These are phyloP conservation scores for Chlamydotis undulata DNA, from an alignment of 2,113 vertebrate genomes.

Conservation along the genomic window DNA sequence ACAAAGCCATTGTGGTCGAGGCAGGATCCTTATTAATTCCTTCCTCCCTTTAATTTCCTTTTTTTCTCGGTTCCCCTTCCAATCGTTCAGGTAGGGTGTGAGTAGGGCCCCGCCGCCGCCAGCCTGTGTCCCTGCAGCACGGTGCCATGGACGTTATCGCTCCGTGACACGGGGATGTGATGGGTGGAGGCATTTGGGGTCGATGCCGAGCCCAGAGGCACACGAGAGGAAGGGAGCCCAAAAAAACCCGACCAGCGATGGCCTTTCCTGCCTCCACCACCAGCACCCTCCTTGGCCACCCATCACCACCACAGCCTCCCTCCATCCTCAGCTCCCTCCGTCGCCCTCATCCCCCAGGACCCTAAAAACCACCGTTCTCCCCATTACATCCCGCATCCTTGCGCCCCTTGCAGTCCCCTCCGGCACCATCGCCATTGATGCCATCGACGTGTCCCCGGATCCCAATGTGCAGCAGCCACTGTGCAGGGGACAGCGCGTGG, in stretches of 20 bases:
- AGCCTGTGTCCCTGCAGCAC: not conserved
- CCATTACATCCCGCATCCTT: not conserved
- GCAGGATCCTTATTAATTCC: conserved; percentile 49
- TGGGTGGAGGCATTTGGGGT: not conserved
- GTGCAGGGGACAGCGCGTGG: fast-evolving
- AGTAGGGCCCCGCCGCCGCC: not conserved
- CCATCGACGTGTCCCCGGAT: not conserved
- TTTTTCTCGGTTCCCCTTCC: not conserved
- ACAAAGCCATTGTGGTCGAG: conserved; percentile 38
- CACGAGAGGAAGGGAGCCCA: not conserved
- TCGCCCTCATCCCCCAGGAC: not conserved
- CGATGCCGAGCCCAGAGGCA: fast-evolving
- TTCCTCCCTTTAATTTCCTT: conserved; percentile 51
- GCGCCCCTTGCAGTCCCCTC: not conserved
- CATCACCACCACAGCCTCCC: fast-evolving
- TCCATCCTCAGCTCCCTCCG: too few relatives aligned
- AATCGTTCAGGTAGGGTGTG: not conserved
- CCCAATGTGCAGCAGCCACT: not conserved
- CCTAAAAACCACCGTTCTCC: not conserved
- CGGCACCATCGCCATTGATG: fast-evolving
- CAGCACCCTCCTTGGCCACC: not conserved
- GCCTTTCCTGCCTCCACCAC: not conserved
- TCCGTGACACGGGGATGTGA: fast-evolving
- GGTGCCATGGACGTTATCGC: fast-evolving
- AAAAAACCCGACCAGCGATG: fast-evolving